Conservation (phyloP, 2,888 invertebrate genomes). For the Phyto melanocephala region DNA sequence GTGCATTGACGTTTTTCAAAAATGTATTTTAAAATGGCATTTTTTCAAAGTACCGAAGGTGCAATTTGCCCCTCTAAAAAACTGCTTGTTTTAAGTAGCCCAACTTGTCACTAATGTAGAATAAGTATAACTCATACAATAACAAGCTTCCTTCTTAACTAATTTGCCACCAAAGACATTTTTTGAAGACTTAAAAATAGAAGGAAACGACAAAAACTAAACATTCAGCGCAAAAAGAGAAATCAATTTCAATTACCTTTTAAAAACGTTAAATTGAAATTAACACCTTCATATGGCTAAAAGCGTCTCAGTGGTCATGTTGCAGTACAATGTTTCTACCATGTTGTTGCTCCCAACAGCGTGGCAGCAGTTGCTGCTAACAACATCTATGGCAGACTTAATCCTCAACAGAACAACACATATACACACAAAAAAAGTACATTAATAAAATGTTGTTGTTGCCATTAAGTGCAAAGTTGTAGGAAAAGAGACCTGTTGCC, state of each 20-base stretch:
- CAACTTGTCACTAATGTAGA: not conserved
- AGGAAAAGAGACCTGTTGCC: conserved; percentile 60
- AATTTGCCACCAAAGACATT: not conserved
- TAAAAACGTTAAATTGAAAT: conserved; percentile 67
- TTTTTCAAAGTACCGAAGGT: conserved; percentile 7
- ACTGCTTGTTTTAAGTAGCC: too few species aligned
- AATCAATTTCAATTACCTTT: conserved; percentile 67
- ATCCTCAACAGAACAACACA: conserved; percentile 39
- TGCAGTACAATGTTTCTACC: not conserved
- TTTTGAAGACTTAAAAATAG: not conserved
- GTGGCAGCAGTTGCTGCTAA: not conserved
- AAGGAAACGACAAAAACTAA: not conserved
- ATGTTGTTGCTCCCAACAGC: conserved; percentile 34
- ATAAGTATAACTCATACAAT: not conserved
- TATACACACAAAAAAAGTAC: not conserved
- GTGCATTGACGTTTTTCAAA: too few species aligned
- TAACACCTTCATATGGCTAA: conserved; percentile 68
- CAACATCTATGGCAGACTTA: conserved; percentile 26
- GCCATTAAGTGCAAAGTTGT: conserved; percentile 24
- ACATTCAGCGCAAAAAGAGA: not conserved
- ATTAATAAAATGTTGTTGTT: conserved; percentile 2
- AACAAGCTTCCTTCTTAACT: not conserved
- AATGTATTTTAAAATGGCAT: too few species aligned
- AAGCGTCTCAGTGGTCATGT: conserved; percentile 65
- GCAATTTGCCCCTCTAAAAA: not conserved